A percentile compares a stretch with the other conserved stretches of the same genome.
Evolutionary conservation across 2,797 vertebrate genomes (phyloP).

Genomic region (Tangara arthus): DNA sequence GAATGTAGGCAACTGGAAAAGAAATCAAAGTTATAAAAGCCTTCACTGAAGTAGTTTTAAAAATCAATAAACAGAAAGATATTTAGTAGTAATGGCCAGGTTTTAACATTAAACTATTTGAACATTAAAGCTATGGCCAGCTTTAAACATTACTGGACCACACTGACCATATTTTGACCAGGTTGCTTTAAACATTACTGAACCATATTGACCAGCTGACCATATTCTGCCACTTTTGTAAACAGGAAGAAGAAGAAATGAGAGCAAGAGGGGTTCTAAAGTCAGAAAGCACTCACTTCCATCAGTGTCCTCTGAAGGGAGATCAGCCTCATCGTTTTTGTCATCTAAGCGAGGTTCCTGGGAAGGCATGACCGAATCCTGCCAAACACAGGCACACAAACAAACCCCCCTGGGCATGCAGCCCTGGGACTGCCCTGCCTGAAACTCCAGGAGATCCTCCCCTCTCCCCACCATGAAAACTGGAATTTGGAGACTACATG

Average conservation of each 20-base stretch:
- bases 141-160: not conserved
- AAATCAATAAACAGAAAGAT: not conserved
- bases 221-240: not conserved
- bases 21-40: not conserved
- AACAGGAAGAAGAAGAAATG: not conserved
- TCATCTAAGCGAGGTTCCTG: constrained; percentile 91
- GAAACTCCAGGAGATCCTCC: fast-evolving
- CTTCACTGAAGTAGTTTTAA: not conserved
- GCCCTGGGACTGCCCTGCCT: not conserved
- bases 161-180: not conserved
- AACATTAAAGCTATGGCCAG: not conserved
- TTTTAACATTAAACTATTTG: not conserved
- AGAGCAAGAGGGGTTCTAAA: not conserved
- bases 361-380: constrained; percentile 99
- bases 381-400: not conserved
- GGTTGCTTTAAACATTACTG: not conserved
- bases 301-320: constrained; percentile 86
- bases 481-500: not conserved
- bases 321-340: constrained; percentile 84
- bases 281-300: constrained; percentile 80
- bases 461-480: not conserved
- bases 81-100: not conserved
- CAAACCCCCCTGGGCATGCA: fast-evolving
- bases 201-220: not conserved
- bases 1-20: constrained; percentile 85